Base-by-base conservation (phyloP, 2,888 invertebrate genomes). In the Drosophila greeni region DNA sequence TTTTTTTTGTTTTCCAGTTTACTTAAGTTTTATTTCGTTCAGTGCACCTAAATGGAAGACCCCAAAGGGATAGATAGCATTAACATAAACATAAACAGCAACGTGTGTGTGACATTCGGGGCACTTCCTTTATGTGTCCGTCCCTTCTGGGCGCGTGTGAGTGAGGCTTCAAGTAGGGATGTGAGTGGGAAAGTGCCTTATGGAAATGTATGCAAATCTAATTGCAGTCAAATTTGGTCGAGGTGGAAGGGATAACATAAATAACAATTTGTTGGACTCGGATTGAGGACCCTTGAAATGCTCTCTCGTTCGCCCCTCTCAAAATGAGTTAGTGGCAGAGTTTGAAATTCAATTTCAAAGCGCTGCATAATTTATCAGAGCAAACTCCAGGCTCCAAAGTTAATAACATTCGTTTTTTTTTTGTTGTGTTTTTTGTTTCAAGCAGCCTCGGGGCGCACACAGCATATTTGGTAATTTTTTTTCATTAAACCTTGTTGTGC, bases 201-300 rank as follows among this genome's bases (percentile, higher is more conserved):
- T 81, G 82, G 71, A 81, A 81, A 85, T 85, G 73, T 75, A 81
- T 81, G 81, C 75, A 81, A 85, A 81, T 85, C 83, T 85, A 81
- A 81, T 81, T 81, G 85, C 81, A 83, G 75, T 70, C 65, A 69
- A 85, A 81, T 81, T 83, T 81, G 36, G 29, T 61, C n/a, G 51
- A 31, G 40, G 49, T 20, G 61, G 73, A 70, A 70, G 66, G 80
- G 73, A 69, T 77, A 70, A 73, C 85, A 73, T 75, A 81, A 81
- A 80, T 76, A 82, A 73, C 69, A 77, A 85, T 80, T 84, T 84
- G 80, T 82, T 45, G 48, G 48, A 42, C 43, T 49, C 56, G 54
- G 42, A 57, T 68, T 68, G 65, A 65, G 26, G 67, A 26, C 40
- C 47, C 43, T 55, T 33, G 64, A 40, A 55, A 36, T 54, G 57